phyloP scores from a whole-genome alignment of 2,113 vertebrate genomes.

The Odobenus rosmarus region DNA sequence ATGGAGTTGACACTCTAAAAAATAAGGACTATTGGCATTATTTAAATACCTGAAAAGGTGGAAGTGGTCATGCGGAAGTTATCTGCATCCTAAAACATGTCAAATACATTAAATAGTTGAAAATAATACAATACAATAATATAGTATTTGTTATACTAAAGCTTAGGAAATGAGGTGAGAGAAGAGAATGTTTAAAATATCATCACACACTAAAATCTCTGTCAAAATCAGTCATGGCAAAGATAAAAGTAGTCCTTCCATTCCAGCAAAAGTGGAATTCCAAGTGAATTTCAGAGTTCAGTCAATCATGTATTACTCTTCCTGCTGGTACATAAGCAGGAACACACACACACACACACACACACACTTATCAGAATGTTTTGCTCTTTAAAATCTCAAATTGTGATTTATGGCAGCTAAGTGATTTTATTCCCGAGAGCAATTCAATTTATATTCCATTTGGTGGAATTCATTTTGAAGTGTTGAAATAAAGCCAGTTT shows the following conservation, averaged over 20 bases:
- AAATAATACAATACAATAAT: background rate
- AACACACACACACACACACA: background rate
- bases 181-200: background rate
- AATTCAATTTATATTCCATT: conserved; percentile 57
- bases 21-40: background rate
- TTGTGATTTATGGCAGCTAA: conserved; percentile 39
- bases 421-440: conserved; percentile 40
- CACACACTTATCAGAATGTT: background rate
- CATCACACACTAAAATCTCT: background rate
- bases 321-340: background rate
- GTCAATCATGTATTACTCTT: background rate
- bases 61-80: background rate
- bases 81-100: background rate
- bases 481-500: background rate
- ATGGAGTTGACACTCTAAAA: background rate
- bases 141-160: background rate
- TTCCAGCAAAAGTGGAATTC: background rate
- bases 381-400: background rate
- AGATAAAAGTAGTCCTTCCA: background rate
- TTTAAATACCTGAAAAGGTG: background rate
- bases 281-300: background rate
- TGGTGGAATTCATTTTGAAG: conserved; percentile 23
- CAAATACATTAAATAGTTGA: background rate
- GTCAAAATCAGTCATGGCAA: background rate
- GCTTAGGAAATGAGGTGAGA: background rate